Evolutionary conservation across 2,888 invertebrate genomes (phyloP).

Genomic region (Tyria jacobaeae): DNA sequence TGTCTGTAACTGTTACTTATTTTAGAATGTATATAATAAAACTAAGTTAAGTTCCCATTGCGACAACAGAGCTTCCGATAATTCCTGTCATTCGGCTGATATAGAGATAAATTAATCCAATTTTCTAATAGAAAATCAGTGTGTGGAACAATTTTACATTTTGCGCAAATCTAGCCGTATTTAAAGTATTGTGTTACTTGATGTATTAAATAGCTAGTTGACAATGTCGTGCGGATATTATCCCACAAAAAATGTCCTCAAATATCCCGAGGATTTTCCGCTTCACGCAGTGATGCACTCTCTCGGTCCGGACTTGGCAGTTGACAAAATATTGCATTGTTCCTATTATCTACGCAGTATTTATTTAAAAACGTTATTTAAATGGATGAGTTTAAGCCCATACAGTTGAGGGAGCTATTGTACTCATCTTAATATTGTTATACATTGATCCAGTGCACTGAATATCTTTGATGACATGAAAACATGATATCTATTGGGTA

Average conservation of each 20-base stretch:
- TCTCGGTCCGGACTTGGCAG: conserved; percentile 81
- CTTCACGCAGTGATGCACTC: conserved; percentile 85
- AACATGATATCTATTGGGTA: conserved; percentile 19
- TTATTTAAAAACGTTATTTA: conserved; percentile 87
- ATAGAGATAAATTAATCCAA: conserved; percentile 76
- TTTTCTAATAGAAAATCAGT: conserved; percentile 76
- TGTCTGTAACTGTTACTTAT: conserved; percentile 17
- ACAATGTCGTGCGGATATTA: conserved; percentile 86
- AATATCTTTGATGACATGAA: conserved; percentile 56
- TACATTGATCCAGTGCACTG: conserved; percentile 58
- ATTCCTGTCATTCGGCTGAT: conserved; percentile 41
- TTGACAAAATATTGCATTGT: conserved; percentile 87
- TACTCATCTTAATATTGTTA: conserved; percentile 75
- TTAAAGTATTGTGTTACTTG: conserved; percentile 85
- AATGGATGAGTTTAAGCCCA: conserved; percentile 86
- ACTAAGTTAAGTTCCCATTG: conserved; percentile 30
- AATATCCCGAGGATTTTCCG: conserved; percentile 86
- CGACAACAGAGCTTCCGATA: conserved; percentile 26
- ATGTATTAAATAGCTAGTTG: conserved; percentile 85
- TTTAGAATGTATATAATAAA: conserved; percentile 32
- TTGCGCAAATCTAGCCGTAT: conserved; percentile 86
- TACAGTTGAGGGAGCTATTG: conserved; percentile 79
- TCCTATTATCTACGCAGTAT: conserved; percentile 85
- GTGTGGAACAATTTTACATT: conserved; percentile 83
- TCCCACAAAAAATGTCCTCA: conserved; percentile 86